phyloP scores from a whole-genome alignment of 2,797 vertebrate species.

The Ctenopoma kingsleyae region DNA sequence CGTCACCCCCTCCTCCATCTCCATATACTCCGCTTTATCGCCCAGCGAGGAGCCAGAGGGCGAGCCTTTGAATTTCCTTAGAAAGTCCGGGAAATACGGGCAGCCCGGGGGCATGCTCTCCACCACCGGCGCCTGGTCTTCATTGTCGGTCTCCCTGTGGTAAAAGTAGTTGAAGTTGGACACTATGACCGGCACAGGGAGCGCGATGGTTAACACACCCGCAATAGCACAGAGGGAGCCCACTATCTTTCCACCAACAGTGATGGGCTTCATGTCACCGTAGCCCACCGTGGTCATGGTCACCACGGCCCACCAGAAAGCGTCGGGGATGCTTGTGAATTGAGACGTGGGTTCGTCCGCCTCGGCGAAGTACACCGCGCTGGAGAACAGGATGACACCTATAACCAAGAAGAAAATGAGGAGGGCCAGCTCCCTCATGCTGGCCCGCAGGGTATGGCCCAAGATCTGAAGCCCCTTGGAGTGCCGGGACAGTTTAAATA shows the following conservation, averaged over 20 bases:
- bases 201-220: constrained; percentile 97
- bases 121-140: constrained; percentile 91
- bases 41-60: constrained; percentile 92
- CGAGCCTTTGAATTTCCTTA: constrained; percentile 93
- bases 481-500: constrained; percentile 98
- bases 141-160: constrained; percentile 97
- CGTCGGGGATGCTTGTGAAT: constrained; percentile 99
- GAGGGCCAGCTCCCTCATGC: constrained; percentile 97
- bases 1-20: constrained; percentile 98
- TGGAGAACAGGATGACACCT: constrained; percentile 98
- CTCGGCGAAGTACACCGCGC: constrained; percentile 98
- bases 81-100: constrained; percentile 93
- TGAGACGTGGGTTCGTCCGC: constrained; percentile 96
- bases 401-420: constrained; percentile 99
- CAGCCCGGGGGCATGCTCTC: constrained; percentile 88
- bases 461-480: constrained; percentile 99
- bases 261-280: constrained; percentile 99
- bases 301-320: constrained; percentile 99
- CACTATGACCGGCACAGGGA: constrained; percentile 98
- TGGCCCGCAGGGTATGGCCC: constrained; percentile 96
- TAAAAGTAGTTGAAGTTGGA: constrained; percentile 99
- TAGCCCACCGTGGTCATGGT: constrained; percentile 99
- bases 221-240: constrained; percentile 98
- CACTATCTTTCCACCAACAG: constrained; percentile 98
- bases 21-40: constrained; percentile 98